Evolutionary conservation across 1,140 invertebrate genomes (phyloP).

Genomic region (Saxidomus purpurata): DNA sequence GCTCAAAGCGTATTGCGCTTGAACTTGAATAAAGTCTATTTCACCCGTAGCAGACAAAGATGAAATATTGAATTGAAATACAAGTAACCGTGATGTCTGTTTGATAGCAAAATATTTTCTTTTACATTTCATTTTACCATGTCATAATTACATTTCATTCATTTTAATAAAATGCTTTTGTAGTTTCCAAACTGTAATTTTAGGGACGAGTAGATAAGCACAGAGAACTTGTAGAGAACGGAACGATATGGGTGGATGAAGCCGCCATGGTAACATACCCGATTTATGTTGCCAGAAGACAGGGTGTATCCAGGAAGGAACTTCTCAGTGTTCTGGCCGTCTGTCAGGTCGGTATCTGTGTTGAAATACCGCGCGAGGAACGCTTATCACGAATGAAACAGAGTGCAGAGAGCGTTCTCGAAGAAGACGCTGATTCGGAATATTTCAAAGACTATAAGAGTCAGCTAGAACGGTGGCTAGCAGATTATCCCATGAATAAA

Average conservation of each 20-base stretch:
- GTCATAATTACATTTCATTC: too few species aligned
- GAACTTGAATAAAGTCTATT: too few species aligned
- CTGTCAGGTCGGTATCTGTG: neutral
- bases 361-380: neutral
- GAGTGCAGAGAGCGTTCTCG: constrained; percentile 5
- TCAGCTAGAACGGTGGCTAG: constrained; percentile 6
- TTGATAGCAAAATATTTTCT: too few species aligned
- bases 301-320: constrained; percentile 8
- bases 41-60: too few species aligned
- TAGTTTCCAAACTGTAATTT: too few species aligned
- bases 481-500: constrained; percentile 4
- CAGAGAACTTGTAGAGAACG: constrained; percentile 2
- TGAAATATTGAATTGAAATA: too few species aligned
- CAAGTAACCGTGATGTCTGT: too few species aligned
- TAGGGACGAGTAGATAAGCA: neutral
- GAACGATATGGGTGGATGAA: neutral
- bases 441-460: neutral
- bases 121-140: too few species aligned
- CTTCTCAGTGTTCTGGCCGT: neutral
- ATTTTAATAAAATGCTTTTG: too few species aligned
- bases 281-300: neutral
- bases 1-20: too few species aligned
- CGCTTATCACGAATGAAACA: constrained; percentile 4
- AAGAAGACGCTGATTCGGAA: neutral
- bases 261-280: neutral